phyloP scores from a whole-genome alignment of 2,888 invertebrate species.

The Limnephilus auricula region DNA sequence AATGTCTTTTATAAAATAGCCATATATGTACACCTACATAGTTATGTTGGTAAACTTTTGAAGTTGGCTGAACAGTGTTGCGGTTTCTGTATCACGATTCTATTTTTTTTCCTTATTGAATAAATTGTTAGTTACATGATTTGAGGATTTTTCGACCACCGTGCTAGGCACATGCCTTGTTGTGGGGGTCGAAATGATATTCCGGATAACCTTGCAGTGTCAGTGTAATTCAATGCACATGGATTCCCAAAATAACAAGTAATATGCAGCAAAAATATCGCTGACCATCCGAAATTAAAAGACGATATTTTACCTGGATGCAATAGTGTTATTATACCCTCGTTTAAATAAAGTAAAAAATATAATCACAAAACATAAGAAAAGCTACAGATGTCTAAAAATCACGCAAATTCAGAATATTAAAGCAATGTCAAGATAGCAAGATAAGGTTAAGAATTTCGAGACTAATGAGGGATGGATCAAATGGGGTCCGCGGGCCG shows the following conservation, averaged over 20 bases:
- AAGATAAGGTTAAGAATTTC: background rate
- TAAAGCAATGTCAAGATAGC: background rate
- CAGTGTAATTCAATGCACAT: no score
- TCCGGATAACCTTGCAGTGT: no score
- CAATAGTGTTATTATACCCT: background rate
- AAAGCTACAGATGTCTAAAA: background rate
- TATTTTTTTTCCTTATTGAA: no score
- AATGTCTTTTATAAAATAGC: no score
- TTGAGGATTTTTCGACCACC: no score
- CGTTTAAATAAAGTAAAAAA: background rate
- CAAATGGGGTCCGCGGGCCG: background rate
- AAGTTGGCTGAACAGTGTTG: no score
- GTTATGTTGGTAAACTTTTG: no score
- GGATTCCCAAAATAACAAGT: background rate
- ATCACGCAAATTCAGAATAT: background rate
- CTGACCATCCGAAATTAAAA: background rate
- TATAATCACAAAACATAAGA: background rate
- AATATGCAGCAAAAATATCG: background rate
- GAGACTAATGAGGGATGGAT: background rate
- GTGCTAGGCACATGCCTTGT: no score
- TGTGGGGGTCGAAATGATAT: no score
- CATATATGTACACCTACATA: no score
- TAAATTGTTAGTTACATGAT: no score
- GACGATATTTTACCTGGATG: background rate
- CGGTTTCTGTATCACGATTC: no score